Evolutionary conservation across 2,113 vertebrate species (phyloP), one percentile per base, ranked within the genome.

Genomic region (Vireo altiloquus): DNA sequence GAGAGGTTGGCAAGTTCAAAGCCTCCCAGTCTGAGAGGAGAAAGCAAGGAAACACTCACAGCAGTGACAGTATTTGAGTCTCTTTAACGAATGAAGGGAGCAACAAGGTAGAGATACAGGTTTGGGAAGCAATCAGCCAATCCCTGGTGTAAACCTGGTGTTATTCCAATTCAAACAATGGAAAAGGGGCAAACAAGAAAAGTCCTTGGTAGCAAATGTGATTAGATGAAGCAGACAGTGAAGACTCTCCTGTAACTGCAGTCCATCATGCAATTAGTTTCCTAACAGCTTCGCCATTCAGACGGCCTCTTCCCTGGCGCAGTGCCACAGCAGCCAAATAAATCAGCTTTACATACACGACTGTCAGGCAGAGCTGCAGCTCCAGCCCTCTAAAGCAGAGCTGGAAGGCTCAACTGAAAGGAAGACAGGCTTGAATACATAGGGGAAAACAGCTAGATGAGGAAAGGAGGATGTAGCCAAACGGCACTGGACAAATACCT

Each of bases 251-350:
- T 89, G 79, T 61, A 88, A 79, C 72, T 93, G 93, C 91, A 83
- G 75, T 94, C 93, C 93, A 92, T 95, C 87, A 90, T 2, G 6
- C 91, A 90, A 95, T 94, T 93, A 94, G 76, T 65, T 94, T 93
- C 87, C 91, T 87, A 87, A 90, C 80, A 95, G 69, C 91, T 90
- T 94, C 79, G 19, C 76, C 42, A 28, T 72, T 90, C 72, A 82
- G 56, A 46, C 0, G 0, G 42, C 77, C 77, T 69, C 94, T 87
- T 90, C 46, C 35, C 39, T 94, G 93, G 85, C 72, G 0, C 57
- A 27, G 31, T 10, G 91, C 90, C 85, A 89, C 0, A 0, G 63
- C 1, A 1, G 65, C 59, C 74, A 70, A 65, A 85, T 91, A 91
- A 94, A 92, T 91, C 91, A 94, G 87, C 74, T 95, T 66, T 72